Conservation (phyloP, 2,797 vertebrate species). For the Poeciliopsis infans region DNA sequence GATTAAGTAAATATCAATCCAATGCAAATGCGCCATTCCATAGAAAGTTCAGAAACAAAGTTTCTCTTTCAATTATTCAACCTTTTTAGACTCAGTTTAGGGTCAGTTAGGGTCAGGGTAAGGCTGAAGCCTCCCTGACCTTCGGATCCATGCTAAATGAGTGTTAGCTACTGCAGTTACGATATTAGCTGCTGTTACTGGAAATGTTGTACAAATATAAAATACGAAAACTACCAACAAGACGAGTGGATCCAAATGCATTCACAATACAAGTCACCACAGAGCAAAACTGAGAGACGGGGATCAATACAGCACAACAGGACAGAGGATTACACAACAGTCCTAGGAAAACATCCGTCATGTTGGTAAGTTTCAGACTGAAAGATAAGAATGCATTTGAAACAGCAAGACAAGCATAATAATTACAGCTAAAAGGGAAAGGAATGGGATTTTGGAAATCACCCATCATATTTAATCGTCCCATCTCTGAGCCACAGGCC, state of each 20-base stretch:
- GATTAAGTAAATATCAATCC: background rate
- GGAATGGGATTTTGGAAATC: background rate
- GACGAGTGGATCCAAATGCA: background rate
- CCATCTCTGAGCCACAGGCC: background rate
- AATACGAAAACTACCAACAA: background rate
- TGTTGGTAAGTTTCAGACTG: background rate
- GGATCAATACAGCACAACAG: background rate
- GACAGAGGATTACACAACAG: background rate
- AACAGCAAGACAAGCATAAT: background rate
- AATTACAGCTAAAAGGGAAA: background rate
- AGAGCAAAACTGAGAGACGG: background rate
- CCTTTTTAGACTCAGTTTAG: background rate
- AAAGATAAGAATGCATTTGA: background rate
- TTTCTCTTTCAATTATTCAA: background rate
- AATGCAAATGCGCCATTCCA: background rate
- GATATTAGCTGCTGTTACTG: background rate
- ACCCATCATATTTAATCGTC: background rate
- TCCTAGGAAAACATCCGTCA: background rate
- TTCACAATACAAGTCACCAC: background rate
- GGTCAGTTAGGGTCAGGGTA: no score
- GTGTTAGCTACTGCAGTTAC: background rate
- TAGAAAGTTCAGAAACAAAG: background rate
- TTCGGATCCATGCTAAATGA: background rate
- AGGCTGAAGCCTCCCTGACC: background rate
- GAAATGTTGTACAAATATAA: background rate